These are phyloP conservation scores for Manis pentadactyla DNA, from an alignment of 2,797 vertebrate genomes.

Conservation along the genomic window DNA sequence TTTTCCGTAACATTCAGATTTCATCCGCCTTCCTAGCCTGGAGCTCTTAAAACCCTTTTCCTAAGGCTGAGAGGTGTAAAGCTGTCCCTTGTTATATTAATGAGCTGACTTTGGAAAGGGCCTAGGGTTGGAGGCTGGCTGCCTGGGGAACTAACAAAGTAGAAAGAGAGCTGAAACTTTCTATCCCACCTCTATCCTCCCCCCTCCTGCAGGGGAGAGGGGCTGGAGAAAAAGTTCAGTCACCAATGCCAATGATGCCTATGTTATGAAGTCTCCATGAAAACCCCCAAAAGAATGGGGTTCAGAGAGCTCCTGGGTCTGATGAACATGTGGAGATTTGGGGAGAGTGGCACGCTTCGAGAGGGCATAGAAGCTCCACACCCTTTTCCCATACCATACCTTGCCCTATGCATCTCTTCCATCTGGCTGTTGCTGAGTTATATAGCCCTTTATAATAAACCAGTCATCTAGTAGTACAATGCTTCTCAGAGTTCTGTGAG, in stretches of 20 bases:
- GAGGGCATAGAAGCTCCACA: not conserved
- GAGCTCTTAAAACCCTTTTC: not conserved
- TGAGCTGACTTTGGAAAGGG: not conserved
- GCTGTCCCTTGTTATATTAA: not conserved
- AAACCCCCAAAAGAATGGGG: not conserved
- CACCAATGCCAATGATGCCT: not conserved
- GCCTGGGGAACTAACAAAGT: not conserved
- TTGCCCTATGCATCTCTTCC: not conserved
- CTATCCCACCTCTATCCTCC: not conserved
- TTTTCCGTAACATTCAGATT: not conserved
- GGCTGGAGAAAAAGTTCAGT: not conserved
- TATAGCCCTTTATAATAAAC: not conserved
- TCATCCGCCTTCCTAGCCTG: not conserved
- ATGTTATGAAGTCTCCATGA: not conserved
- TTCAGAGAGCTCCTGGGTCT: not conserved
- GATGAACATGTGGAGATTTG: not conserved
- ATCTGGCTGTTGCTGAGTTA: not conserved
- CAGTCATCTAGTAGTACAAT: not conserved
- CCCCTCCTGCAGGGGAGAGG: not conserved
- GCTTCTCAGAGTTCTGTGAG: not conserved
- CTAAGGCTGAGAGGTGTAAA: not conserved
- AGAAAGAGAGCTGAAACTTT: not conserved
- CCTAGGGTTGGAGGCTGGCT: not conserved
- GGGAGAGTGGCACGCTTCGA: no score
- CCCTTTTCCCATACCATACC: not conserved